Evolutionary conservation across 2,888 invertebrate genomes (phyloP).

Genomic region (Deroplatys truncata): DNA sequence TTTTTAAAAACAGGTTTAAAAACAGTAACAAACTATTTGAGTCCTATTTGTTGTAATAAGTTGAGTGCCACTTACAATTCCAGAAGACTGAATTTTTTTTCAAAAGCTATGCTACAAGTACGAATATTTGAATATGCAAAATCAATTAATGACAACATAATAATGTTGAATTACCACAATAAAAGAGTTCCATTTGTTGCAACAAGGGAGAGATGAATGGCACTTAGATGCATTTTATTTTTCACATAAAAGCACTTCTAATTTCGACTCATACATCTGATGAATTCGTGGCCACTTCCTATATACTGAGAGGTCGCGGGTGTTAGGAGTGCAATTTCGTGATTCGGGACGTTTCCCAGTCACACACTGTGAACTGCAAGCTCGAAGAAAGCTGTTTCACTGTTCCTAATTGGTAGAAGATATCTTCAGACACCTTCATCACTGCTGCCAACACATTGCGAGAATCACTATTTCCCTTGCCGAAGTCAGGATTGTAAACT

Average conservation of each 20-base stretch:
- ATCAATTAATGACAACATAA: too few relatives aligned
- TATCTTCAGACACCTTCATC: neutral
- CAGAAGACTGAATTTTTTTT: too few relatives aligned
- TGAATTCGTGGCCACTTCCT: too few relatives aligned
- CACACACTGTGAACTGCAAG: neutral
- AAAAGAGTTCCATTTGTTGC: too few relatives aligned
- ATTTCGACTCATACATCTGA: neutral
- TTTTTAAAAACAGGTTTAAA: too few relatives aligned
- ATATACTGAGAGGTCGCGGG: neutral
- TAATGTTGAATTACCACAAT: too few relatives aligned
- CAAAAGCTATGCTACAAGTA: too few relatives aligned
- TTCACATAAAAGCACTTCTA: neutral
- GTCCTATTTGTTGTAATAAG: too few relatives aligned
- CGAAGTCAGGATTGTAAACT: neutral
- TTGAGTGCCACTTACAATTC: too few relatives aligned
- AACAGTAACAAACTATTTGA: too few relatives aligned
- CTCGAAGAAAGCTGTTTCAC: too few relatives aligned
- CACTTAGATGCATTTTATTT: neutral
- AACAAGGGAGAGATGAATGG: neutral
- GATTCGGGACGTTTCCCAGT: neutral
- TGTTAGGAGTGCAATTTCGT: neutral
- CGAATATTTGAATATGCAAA: too few relatives aligned
- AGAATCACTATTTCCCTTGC: neutral
- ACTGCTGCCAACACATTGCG: neutral
- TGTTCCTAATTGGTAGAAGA: neutral